Evolutionary conservation across 2,888 invertebrate genomes (phyloP).

Genomic region (Stenichneumon culpator): DNA sequence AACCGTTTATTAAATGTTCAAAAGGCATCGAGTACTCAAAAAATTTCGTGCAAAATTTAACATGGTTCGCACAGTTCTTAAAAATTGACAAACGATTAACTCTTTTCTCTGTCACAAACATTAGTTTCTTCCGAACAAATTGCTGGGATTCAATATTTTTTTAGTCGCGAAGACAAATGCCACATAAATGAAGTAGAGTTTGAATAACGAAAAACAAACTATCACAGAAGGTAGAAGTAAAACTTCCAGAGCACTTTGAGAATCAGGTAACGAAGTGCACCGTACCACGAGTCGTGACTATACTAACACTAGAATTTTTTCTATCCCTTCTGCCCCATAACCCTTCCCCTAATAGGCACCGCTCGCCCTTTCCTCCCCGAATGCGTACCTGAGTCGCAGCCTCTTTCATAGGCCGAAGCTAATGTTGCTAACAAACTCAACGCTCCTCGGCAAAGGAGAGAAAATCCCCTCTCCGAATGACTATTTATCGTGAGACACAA

Average conservation of each 20-base stretch:
- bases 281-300: slow-evolving; percentile 35
- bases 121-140: too few relatives aligned
- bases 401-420: slow-evolving; percentile 51
- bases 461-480: slow-evolving; percentile 3
- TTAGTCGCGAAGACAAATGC: too few relatives aligned
- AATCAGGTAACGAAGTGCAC: slow-evolving; percentile 33
- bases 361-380: slow-evolving; percentile 25
- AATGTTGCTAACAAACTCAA: slow-evolving; percentile 39
- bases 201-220: neutral
- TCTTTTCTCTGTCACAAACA: too few relatives aligned
- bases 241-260: slow-evolving; percentile 13
- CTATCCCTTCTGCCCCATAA: slow-evolving; percentile 50
- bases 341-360: slow-evolving; percentile 36
- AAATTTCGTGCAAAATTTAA: too few relatives aligned
- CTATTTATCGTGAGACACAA: neutral
- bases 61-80: too few relatives aligned
- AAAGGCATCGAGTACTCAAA: neutral
- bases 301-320: slow-evolving; percentile 48
- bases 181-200: neutral
- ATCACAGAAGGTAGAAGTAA: neutral
- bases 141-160: too few relatives aligned
- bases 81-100: too few relatives aligned
- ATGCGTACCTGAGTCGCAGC: slow-evolving; percentile 55
- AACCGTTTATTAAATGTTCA: neutral
- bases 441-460: neutral